A percentile compares a stretch with the other conserved stretches of the same genome.
Evolutionary conservation across 2,888 invertebrate genomes (phyloP).

Genomic region (Nephrocerus scutellatus): DNA sequence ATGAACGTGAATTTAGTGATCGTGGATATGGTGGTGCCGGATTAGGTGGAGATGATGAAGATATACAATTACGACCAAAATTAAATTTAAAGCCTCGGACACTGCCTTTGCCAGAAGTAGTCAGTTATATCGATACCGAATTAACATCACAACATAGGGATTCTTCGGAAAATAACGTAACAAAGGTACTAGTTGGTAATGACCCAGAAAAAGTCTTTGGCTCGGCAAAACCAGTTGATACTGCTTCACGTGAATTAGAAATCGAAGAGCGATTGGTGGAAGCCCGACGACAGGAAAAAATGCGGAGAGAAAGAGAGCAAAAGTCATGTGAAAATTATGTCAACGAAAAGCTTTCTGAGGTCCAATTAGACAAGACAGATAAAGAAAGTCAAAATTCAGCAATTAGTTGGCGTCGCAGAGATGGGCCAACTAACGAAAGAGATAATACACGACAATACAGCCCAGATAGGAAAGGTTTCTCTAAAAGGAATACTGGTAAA

Average conservation of each 20-base stretch:
- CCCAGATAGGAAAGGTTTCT: slow-evolving; percentile 28
- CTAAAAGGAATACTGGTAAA: slow-evolving; percentile 10
- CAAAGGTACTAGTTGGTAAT: slow-evolving; percentile 45
- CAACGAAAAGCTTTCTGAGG: slow-evolving; percentile 31
- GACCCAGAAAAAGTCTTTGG: slow-evolving; percentile 79
- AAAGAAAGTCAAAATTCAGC: slow-evolving; percentile 37
- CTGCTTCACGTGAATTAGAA: slow-evolving; percentile 79
- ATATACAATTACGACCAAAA: slow-evolving; percentile 54
- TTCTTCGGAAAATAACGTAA: slow-evolving; percentile 17
- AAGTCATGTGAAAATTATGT: slow-evolving; percentile 19
- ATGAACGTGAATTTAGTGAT: slow-evolving; percentile 36
- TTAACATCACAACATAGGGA: slow-evolving; percentile 13
- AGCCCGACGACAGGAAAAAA: slow-evolving; percentile 43
- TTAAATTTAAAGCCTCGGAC: slow-evolving; percentile 75
- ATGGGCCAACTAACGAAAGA: slow-evolving; percentile 24
- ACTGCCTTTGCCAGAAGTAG: slow-evolving; percentile 55
- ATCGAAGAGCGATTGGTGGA: slow-evolving; percentile 81
- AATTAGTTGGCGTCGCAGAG: slow-evolving; percentile 38
- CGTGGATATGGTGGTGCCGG: slow-evolving; percentile 25
- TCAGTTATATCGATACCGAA: slow-evolving; percentile 49
- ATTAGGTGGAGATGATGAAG: slow-evolving; percentile 28
- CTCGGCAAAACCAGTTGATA: slow-evolving; percentile 92
- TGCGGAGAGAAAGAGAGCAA: slow-evolving; percentile 30
- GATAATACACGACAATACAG: slow-evolving; percentile 31
- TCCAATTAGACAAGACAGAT: slow-evolving; percentile 38